Evolutionary conservation across 2,888 invertebrate genomes (phyloP).

Genomic region (Cheilosia pagana): DNA sequence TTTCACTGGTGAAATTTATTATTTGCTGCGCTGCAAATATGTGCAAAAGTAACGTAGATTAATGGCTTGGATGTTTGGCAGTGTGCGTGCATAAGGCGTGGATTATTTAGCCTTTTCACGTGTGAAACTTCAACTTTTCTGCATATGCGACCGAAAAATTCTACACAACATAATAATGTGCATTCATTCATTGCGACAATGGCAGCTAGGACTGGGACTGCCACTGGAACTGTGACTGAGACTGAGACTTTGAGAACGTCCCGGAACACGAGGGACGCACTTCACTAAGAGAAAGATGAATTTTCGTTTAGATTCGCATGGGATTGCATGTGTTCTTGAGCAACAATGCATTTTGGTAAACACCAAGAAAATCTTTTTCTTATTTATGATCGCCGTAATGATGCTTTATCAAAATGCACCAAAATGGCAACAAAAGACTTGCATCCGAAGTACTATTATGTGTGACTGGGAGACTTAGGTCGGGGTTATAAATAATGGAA

Average conservation of each 20-base stretch:
- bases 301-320: background rate
- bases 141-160: slow-evolving; percentile 54
- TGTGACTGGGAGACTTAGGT: background rate
- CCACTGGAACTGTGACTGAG: background rate
- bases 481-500: background rate
- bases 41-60: slow-evolving; percentile 63
- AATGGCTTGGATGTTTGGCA: slow-evolving; percentile 51
- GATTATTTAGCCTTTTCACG: slow-evolving; percentile 49
- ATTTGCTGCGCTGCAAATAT: slow-evolving; percentile 62
- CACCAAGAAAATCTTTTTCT: slow-evolving; percentile 9
- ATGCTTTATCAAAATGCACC: slow-evolving; percentile 15
- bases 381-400: slow-evolving; percentile 30
- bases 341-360: slow-evolving; percentile 18
- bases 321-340: slow-evolving; percentile 14
- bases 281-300: background rate
- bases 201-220: background rate
- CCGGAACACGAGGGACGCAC: background rate
- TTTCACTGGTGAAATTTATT: slow-evolving; percentile 68
- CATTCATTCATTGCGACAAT: slow-evolving; percentile 31
- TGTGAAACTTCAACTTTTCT: slow-evolving; percentile 44
- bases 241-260: background rate
- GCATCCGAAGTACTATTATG: background rate
- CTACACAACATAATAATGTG: slow-evolving; percentile 24
- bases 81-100: slow-evolving; percentile 17
- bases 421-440: slow-evolving; percentile 23